These are phyloP conservation scores for Heliconius nattereri DNA, from an alignment of 1,140 invertebrate genomes.

Conservation along the genomic window DNA sequence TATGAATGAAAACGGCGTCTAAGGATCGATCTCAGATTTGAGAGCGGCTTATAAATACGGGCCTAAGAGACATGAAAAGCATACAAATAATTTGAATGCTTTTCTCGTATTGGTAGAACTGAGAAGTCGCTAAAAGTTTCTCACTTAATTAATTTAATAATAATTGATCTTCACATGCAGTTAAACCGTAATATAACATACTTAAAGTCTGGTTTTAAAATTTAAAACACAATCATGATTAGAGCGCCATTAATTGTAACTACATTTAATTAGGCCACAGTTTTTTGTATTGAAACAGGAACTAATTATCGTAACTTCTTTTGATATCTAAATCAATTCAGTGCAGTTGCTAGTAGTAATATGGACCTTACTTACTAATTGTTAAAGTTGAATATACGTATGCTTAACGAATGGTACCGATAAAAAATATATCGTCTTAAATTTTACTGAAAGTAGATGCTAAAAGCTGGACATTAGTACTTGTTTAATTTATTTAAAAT, in stretches of 20 bases:
- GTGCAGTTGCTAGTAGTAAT: not conserved
- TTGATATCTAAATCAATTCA: slow-evolving; percentile 1
- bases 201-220: not conserved
- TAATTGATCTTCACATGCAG: not conserved
- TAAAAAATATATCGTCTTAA: not conserved
- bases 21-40: too few relatives aligned
- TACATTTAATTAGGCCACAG: not conserved
- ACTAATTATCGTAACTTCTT: not conserved
- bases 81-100: too few relatives aligned
- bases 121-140: too few relatives aligned
- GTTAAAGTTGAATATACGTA: not conserved
- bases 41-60: too few relatives aligned
- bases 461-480: not conserved
- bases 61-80: too few relatives aligned
- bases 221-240: not conserved
- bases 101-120: too few relatives aligned
- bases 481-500: not conserved
- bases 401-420: not conserved
- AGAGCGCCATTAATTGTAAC: not conserved
- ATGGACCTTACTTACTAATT: not conserved
- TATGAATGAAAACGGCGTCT: too few relatives aligned
- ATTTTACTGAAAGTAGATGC: not conserved
- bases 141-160: not conserved
- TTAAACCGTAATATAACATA: not conserved
- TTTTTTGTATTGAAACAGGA: slow-evolving; percentile 14